A percentile compares a stretch with the other conserved stretches of the same genome.
Evolutionary conservation across 1,140 invertebrate genomes (phyloP).

Genomic region (Calephelis nemesis): DNA sequence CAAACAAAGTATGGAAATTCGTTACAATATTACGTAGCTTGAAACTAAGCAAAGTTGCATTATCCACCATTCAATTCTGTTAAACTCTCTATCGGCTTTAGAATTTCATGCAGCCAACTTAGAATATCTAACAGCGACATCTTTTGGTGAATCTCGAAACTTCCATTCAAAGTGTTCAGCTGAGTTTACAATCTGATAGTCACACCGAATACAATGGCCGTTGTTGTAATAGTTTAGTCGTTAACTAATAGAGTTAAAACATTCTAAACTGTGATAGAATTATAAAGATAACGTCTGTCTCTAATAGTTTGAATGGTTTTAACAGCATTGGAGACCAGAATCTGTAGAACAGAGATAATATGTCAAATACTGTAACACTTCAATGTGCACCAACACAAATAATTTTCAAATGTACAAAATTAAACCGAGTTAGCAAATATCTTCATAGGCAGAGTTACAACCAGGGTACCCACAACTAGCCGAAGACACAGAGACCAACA

Average conservation of each 20-base stretch:
- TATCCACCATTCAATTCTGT: neutral
- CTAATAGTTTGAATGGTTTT: neutral
- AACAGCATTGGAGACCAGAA: too few species aligned
- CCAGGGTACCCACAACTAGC: too few species aligned
- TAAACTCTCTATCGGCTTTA: conserved; percentile 10
- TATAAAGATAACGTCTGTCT: neutral
- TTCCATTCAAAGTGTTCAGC: conserved; percentile 20
- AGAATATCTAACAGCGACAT: conserved; percentile 19
- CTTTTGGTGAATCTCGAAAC: conserved; percentile 22
- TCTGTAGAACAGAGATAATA: too few species aligned
- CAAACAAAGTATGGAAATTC: too few species aligned
- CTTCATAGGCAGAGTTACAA: too few species aligned
- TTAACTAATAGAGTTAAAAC: conserved; percentile 15
- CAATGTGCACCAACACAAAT: too few species aligned
- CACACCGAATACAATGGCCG: conserved; percentile 9
- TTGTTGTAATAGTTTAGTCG: conserved; percentile 8
- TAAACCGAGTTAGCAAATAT: too few species aligned
- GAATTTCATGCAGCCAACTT: conserved; percentile 5
- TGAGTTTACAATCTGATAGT: conserved; percentile 5
- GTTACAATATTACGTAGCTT: neutral
- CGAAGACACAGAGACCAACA: too few species aligned
- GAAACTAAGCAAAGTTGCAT: neutral
- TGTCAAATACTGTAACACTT: too few species aligned
- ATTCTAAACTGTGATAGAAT: conserved; percentile 11
- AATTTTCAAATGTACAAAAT: too few species aligned